Base-by-base conservation (phyloP, 2,113 vertebrate species). In the Eublepharis macularius region DNA sequence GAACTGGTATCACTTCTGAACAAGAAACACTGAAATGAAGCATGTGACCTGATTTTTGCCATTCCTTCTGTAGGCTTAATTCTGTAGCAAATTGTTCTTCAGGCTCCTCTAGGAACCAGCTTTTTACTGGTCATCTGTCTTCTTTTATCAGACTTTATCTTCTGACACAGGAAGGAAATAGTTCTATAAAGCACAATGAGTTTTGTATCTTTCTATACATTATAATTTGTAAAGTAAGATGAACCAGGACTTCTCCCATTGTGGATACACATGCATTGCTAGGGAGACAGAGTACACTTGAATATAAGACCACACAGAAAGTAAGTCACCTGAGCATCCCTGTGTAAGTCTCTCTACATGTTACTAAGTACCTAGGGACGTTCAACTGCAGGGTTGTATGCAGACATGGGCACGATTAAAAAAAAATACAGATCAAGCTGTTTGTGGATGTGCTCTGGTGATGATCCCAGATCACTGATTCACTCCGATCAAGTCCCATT, bases 51-150 rank as follows among this genome's bases (percentile, higher is more conserved):
- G 88, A 80, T 77, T 91, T 88, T 68, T 47, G 29, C 86, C 70
- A 92, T 90, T 76, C 91, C 78, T 90, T 92, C 86, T 84, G 68
- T 89, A 91, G 91, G 72, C 88, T 93, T 93, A 93, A 85, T 95
- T 94, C 90, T 90, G 84, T 43, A 63, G 57, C 66, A 80, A 92
- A 92, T 83, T 86, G 84, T 93, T 91, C 87, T 91, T 92, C 93
- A 83, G 74, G 63, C 87, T 92, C 54, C 54, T 94, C 65, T 89
- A 86, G 68, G 76, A 94, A 54, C 85, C 76, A 82, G 81, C 74
- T 92, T 87, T 90, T 89, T 94, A 54, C 47, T 82, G 47, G 76
- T 88, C 75, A 87, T 88, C 41, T 91, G 32, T 91, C 83, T 91
- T 90, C 87, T 87, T 89, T 91, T 88, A 90, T 80, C 82, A 89